Percentiles rank a stretch among this genome's conserved stretches.
Conservation (phyloP, 2,113 vertebrate genomes). For the Pagrus major region DNA sequence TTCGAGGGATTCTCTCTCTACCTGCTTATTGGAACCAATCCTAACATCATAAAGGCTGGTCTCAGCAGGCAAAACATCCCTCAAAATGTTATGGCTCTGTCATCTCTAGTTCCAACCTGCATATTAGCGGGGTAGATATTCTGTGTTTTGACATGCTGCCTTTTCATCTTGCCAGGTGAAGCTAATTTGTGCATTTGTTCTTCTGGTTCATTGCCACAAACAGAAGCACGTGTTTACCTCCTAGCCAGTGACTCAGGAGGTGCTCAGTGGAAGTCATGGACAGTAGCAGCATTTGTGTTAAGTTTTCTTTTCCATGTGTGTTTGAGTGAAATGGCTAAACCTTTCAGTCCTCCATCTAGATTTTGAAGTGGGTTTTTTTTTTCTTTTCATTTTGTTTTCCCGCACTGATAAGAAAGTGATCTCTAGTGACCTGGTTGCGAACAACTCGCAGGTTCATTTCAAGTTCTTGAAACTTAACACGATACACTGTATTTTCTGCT, state of each 20-base stretch:
- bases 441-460: conserved; percentile 53
- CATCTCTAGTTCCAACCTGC: conserved; percentile 19
- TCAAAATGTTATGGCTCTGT: not conserved
- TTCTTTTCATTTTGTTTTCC: conserved; percentile 52
- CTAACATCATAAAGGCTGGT: conserved; percentile 10
- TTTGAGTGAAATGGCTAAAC: conserved; percentile 82
- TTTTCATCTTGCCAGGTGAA: conserved; percentile 32
- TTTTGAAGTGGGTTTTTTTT: too few species aligned
- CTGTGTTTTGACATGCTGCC: conserved; percentile 24
- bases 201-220: conserved; percentile 37
- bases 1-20: conserved; percentile 17
- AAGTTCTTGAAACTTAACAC: conserved; percentile 41
- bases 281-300: conserved; percentile 52
- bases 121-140: not conserved
- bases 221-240: conserved; percentile 59
- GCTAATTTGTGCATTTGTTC: conserved; percentile 14
- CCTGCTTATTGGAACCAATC: conserved; percentile 47
- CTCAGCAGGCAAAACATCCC: conserved; percentile 24
- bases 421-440: conserved; percentile 39
- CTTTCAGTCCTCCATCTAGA: conserved; percentile 46
- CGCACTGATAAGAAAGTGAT: conserved; percentile 62
- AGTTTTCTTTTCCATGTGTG: conserved; percentile 72
- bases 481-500: conserved; percentile 54
- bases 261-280: conserved; percentile 50
- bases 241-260: conserved; percentile 54